Conservation (phyloP, 2,797 vertebrate genomes). For the Anguilla obscura region DNA sequence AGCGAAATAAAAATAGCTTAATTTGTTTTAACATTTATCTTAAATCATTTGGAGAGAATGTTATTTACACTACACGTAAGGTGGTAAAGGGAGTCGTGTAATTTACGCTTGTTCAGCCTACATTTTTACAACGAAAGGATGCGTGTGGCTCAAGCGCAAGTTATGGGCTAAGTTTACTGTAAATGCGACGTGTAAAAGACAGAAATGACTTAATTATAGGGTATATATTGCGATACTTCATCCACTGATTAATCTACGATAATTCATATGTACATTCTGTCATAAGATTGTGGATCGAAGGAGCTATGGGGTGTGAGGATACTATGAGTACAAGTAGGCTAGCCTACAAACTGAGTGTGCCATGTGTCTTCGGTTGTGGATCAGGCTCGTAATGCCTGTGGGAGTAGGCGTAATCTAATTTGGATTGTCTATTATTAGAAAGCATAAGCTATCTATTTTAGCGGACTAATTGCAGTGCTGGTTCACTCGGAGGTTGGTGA, state of each 20-base stretch:
- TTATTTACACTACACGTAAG: neutral
- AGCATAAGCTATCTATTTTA: conserved; percentile 64
- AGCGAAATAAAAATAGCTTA: neutral
- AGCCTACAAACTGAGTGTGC: neutral
- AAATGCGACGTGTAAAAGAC: neutral
- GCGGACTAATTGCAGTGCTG: conserved; percentile 68
- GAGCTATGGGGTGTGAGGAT: neutral
- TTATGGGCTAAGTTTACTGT: neutral
- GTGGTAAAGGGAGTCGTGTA: neutral
- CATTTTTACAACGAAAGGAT: neutral
- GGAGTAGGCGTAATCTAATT: conserved; percentile 72
- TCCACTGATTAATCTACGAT: neutral
- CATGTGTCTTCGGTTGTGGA: conserved; percentile 54
- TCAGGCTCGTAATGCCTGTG: conserved; percentile 64
- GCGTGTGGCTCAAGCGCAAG: neutral
- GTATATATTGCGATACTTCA: neutral
- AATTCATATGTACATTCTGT: neutral
- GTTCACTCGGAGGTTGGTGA: conserved; percentile 54
- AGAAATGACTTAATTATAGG: neutral
- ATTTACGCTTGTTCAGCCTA: neutral
- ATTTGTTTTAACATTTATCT: neutral
- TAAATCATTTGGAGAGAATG: neutral
- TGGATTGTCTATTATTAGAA: conserved; percentile 74
- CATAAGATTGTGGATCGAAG: neutral
- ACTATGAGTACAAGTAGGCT: neutral